Evolutionary conservation across 2,797 vertebrate species (phyloP).

Genomic region (Neoniphon sammara): DNA sequence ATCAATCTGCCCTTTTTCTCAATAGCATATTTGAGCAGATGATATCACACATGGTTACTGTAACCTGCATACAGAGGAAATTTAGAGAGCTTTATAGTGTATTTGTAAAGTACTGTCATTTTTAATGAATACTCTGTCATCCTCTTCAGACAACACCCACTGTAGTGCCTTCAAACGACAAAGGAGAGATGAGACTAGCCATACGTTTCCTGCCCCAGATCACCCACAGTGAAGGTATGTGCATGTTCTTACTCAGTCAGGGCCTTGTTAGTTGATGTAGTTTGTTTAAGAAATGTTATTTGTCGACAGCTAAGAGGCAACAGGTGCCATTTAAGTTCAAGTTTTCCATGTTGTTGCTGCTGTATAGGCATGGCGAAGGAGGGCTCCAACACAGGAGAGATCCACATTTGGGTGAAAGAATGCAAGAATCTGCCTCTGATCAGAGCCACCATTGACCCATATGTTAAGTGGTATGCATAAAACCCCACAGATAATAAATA

Average conservation of each 20-base stretch:
- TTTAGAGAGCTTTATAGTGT: background rate
- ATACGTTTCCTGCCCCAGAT: constrained; percentile 91
- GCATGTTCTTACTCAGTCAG: background rate
- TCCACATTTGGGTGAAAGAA: constrained; percentile 98
- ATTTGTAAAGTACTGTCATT: constrained; percentile 4
- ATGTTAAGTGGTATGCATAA: constrained; percentile 91
- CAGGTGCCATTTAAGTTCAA: background rate
- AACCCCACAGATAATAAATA: background rate
- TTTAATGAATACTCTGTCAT: constrained; percentile 28
- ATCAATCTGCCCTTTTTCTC: background rate
- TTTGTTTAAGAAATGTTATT: background rate
- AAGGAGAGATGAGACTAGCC: constrained; percentile 92
- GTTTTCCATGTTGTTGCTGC: constrained; percentile 14
- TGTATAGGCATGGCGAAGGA: constrained; percentile 79
- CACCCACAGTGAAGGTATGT: constrained; percentile 79
- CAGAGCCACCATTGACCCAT: constrained; percentile 89
- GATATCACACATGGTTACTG: constrained; percentile 33
- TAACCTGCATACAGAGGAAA: constrained; percentile 15
- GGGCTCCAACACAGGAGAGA: constrained; percentile 85
- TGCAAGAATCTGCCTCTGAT: constrained; percentile 90
- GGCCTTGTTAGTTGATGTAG: background rate
- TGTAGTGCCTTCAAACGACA: constrained; percentile 80
- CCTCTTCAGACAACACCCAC: constrained; percentile 80
- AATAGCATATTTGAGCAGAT: constrained; percentile 26
- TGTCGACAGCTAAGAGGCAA: too few relatives aligned